Percentiles rank a stretch among this genome's conserved stretches.
Evolutionary conservation across 2,797 vertebrate genomes (phyloP).

Genomic region (Benthosema pterotum): DNA sequence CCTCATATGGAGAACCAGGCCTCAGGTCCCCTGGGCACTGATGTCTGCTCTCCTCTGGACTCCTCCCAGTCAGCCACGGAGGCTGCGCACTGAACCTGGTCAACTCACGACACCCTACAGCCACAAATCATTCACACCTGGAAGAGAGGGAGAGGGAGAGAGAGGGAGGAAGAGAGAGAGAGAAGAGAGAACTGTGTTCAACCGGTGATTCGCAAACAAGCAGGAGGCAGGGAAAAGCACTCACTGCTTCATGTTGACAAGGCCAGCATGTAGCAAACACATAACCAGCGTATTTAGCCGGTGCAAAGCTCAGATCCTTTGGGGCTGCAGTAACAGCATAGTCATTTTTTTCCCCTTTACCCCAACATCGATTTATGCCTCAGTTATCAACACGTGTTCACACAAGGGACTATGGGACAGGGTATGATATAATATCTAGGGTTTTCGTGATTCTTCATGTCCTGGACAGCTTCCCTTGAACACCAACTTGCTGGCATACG

Average conservation of each 20-base stretch:
- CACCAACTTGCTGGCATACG: conserved; percentile 3
- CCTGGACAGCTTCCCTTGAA: conserved; percentile 11
- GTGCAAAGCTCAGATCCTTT: conserved; percentile 53
- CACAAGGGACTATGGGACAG: conserved; percentile 35
- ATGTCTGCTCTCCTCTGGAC: conserved; percentile 74
- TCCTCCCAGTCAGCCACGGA: conserved; percentile 76
- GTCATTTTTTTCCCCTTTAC: conserved; percentile 28
- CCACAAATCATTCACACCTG: conserved; percentile 82
- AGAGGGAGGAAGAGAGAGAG: conserved; percentile 45
- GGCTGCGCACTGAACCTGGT: conserved; percentile 73
- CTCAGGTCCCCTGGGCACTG: conserved; percentile 76
- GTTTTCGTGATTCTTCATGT: conserved; percentile 20
- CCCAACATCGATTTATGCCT: conserved; percentile 52
- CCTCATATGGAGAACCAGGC: conserved; percentile 81
- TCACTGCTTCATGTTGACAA: conserved; percentile 55
- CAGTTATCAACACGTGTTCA: conserved; percentile 46
- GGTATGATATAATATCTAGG: conserved; percentile 36
- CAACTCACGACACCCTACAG: conserved; percentile 73
- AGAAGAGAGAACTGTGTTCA: conserved; percentile 60
- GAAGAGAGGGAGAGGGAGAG: conserved; percentile 61
- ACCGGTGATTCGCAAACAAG: conserved; percentile 51
- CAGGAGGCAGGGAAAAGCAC: conserved; percentile 63
- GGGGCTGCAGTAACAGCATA: conserved; percentile 40
- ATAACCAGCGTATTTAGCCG: conserved; percentile 22
- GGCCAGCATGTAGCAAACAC: conserved; percentile 50